A percentile compares a stretch with the other conserved stretches of the same genome.
phyloP scores from a whole-genome alignment of 2,888 invertebrate species.

The Nipponacmea schrenckii region DNA sequence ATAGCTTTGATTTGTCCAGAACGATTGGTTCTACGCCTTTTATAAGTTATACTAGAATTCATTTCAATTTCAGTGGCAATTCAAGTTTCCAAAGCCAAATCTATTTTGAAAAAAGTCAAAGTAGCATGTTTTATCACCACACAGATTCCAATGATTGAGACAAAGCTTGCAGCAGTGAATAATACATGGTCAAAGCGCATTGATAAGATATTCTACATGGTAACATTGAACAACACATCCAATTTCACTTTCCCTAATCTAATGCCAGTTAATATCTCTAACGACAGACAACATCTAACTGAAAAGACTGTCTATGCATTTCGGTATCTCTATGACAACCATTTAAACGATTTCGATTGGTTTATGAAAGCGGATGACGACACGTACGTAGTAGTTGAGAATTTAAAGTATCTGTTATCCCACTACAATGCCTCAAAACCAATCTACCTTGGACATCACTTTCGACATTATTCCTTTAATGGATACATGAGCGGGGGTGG shows the following conservation, averaged over 20 bases:
- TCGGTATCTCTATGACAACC: constrained; percentile 82
- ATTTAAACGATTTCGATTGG: constrained; percentile 90
- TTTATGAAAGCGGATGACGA: constrained; percentile 98
- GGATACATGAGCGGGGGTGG: constrained; percentile 70
- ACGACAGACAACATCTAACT: constrained; percentile 93
- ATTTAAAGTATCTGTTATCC: constrained; percentile 87
- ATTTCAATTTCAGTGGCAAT: constrained; percentile 24
- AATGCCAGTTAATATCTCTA: constrained; percentile 81
- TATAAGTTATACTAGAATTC: no score
- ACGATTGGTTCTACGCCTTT: no score
- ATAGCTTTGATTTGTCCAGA: no score
- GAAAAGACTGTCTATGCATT: constrained; percentile 95
- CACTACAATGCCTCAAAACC: constrained; percentile 80
- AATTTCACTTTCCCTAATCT: constrained; percentile 74
- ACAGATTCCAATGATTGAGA: constrained; percentile 85
- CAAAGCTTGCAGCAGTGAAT: constrained; percentile 88
- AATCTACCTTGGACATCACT: constrained; percentile 77
- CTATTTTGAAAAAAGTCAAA: constrained; percentile 79
- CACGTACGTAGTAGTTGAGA: constrained; percentile 95
- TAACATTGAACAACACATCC: constrained; percentile 42
- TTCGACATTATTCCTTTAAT: constrained; percentile 48
- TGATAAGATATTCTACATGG: constrained; percentile 67
- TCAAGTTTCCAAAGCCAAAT: constrained; percentile 27
- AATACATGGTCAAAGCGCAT: constrained; percentile 93
- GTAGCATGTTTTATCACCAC: constrained; percentile 97